Evolutionary conservation across 1,140 invertebrate genomes (phyloP), one percentile per base, ranked within the genome.

Genomic region (Anastrepha obliqua): DNA sequence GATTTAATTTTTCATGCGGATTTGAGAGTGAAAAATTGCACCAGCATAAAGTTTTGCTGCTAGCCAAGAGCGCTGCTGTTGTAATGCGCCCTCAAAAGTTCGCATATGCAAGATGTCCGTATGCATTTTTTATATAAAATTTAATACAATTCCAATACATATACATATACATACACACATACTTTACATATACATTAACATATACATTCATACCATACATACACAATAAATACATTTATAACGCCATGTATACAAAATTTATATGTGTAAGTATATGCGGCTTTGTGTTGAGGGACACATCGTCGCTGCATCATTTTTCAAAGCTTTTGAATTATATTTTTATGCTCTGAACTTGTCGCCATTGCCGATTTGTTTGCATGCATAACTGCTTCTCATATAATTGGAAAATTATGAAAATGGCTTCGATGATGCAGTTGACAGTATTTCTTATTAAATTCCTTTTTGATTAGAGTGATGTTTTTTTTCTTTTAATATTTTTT

Each of bases 351-450:
- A n/a, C 74, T 81, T 55, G 74, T 55, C 47, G 74, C 47, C 44
- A 9, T 81, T 47, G 47, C n/a, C 47, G 8, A 81, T 81, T 81
- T 81, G 51, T 29, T 81, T 81, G 47, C 47, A 58, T 47, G 74
- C 74, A 29, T 55, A 81, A 81, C 74, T 81, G 74, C 44, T 81
- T 55, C 47, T 29, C 51, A 29, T 81, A 55, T 81, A 81, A 81
- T 81, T 81, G 74, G 74, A 81, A 81, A 81, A 81, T 81, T 81
- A 81, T 81, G 74, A 81, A 81, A 81, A 81, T 58, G 74, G 47
- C 47, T 81, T 55, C 74, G 47, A 55, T 9, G 47, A 13, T 81
- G 51, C 47, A 81, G 20, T 81, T 81, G 74, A 81, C 47, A 55
- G 74, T 55, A 51, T 47, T 81, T 20, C 47, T 29, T 58, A n/a